These are phyloP conservation scores for Danaus chrysippus DNA, from an alignment of 2,888 invertebrate species.

Conservation along the genomic window DNA sequence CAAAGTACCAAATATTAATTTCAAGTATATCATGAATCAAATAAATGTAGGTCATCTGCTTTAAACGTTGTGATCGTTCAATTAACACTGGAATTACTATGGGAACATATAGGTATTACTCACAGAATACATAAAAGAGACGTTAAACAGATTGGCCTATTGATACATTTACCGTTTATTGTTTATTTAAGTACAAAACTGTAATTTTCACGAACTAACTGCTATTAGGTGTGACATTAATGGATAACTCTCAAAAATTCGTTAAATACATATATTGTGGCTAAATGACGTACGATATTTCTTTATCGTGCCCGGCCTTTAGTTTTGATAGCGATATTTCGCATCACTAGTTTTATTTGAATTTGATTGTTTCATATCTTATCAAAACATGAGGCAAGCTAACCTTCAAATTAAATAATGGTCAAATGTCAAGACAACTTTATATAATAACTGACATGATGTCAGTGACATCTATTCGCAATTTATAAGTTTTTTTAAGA, in stretches of 20 bases:
- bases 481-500: too few relatives aligned
- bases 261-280: not conserved
- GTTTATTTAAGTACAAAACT: too few relatives aligned
- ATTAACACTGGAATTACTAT: slow-evolving; percentile 41
- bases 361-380: slow-evolving; percentile 25
- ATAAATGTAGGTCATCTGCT: slow-evolving; percentile 50
- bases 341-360: slow-evolving; percentile 26
- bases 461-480: too few relatives aligned
- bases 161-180: not conserved
- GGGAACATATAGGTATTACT: slow-evolving; percentile 16
- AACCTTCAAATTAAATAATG: slow-evolving; percentile 25
- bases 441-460: not conserved
- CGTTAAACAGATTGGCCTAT: not conserved
- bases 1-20: not conserved
- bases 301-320: slow-evolving; percentile 27
- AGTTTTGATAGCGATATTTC: slow-evolving; percentile 25
- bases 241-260: too few relatives aligned
- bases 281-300: slow-evolving; percentile 11
- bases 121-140: not conserved
- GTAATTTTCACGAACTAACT: too few relatives aligned
- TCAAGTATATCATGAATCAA: slow-evolving; percentile 40
- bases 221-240: too few relatives aligned
- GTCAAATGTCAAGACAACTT: slow-evolving; percentile 2
- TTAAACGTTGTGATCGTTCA: slow-evolving; percentile 43
- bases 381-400: slow-evolving; percentile 8